These are phyloP conservation scores for Heterocephalus glaber DNA, from an alignment of 2,113 vertebrate genomes.

Conservation along the genomic window DNA sequence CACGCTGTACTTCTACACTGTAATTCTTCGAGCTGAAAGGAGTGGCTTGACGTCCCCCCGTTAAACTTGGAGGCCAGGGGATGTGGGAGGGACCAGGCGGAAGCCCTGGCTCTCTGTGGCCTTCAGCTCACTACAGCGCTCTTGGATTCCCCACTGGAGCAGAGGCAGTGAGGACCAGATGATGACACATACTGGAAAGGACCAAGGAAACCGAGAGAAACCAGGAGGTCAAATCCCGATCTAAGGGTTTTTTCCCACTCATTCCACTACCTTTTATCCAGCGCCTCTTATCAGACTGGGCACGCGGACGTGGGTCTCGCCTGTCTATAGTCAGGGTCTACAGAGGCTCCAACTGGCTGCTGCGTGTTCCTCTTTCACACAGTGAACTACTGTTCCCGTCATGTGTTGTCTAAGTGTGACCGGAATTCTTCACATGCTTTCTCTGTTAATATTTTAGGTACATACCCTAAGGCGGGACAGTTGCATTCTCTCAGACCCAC, in stretches of 20 bases:
- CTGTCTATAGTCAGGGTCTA: background rate
- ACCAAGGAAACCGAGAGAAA: background rate
- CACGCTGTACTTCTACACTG: background rate
- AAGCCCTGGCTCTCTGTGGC: background rate
- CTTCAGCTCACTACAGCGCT: background rate
- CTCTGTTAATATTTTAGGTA: background rate
- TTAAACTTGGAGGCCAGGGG: background rate
- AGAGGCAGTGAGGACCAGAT: background rate
- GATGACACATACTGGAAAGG: background rate
- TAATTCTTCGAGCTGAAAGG: background rate
- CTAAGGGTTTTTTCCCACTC: conserved; percentile 7
- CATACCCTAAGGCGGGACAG: background rate
- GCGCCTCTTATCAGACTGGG: background rate
- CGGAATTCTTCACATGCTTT: background rate
- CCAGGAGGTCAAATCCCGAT: background rate
- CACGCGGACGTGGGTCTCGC: background rate
- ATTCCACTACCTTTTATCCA: background rate
- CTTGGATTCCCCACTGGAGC: background rate
- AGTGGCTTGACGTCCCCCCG: background rate
- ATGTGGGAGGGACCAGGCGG: background rate
- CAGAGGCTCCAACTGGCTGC: background rate
- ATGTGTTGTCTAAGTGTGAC: background rate
- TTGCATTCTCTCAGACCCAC: background rate
- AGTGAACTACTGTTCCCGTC: background rate
- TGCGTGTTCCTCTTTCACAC: background rate